Evolutionary conservation across 2,888 invertebrate genomes (phyloP), one percentile per base, ranked within the genome.

Genomic region (Byasa hedistus): DNA sequence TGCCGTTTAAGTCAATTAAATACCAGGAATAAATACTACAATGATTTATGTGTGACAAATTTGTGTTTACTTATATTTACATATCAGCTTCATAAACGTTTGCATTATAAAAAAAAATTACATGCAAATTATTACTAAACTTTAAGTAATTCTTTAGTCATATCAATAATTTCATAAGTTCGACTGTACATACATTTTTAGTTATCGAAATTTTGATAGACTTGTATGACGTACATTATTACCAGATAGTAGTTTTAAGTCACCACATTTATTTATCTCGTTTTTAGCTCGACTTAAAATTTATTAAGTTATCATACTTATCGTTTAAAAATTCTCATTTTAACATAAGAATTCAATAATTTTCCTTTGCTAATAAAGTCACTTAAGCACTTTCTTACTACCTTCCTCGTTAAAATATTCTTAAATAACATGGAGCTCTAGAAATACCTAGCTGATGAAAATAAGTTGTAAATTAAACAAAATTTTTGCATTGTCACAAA

Each of bases 101-200:
- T 57, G n/a, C 12, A 12, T 39, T 39, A 36, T 24, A 66, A 36
- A 22, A 54, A n/a, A 59, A 58, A 64, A 32, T 23, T n/a, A 44
- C 27, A 36, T 19, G 36, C 57, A 65, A 17, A 56, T 57, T 48
- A 39, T 52, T 32, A 51, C 10, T 44, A 23, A 60, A 23, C 32
- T 56, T 27, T 27, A 44, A 57, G 22, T 48, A 61, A n/a, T 52
- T 36, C 3, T 2, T 39, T 39, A 66, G 44, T 66, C 55, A 58
- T 58, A 62, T 66, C 39, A 51, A 65, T 21, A 17, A 15, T 44
- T 52, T 54, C 27, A 58, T 62, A 32, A 27, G 39, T 55, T 44
- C 17, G 10, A 58, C 48, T 67, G 63, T 63, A 67, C 59, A 66
- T 63, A 66, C 24, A 62, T 58, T 39, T 48, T 66, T 56, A 61